Percentiles rank a stretch among this genome's conserved stretches.
Conservation (phyloP, 1,140 invertebrate species). For the Cataglyphis hispanica region DNA sequence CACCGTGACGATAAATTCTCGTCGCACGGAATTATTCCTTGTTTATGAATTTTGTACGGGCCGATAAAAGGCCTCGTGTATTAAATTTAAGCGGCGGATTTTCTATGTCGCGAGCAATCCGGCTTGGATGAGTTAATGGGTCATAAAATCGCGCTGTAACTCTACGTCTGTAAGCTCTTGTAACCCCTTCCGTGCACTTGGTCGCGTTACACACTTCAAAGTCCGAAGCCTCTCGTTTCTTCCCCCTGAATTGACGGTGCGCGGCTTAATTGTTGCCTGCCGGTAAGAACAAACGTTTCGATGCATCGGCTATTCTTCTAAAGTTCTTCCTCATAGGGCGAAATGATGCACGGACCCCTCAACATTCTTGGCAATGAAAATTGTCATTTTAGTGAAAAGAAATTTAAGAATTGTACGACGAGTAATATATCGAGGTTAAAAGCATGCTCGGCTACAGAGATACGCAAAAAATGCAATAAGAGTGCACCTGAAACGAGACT, state of each 20-base stretch:
- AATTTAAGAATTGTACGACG: not conserved
- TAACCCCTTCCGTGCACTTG: slow-evolving; percentile 42
- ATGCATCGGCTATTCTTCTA: slow-evolving; percentile 17
- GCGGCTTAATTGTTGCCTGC: slow-evolving; percentile 45
- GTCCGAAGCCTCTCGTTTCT: slow-evolving; percentile 36
- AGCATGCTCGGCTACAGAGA: not conserved
- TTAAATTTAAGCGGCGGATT: slow-evolving; percentile 35
- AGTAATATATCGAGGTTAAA: not conserved
- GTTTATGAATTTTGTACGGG: not conserved
- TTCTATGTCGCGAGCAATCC: slow-evolving; percentile 61
- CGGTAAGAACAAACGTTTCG: slow-evolving; percentile 51
- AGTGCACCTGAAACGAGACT: not conserved
- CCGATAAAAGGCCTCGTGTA: not conserved
- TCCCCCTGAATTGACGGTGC: slow-evolving; percentile 38
- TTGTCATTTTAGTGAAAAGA: slow-evolving; percentile 11
- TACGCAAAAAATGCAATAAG: slow-evolving; percentile 12
- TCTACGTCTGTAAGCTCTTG: slow-evolving; percentile 9
- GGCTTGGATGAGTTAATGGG: slow-evolving; percentile 69
- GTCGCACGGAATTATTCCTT: not conserved
- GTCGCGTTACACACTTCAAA: not conserved
- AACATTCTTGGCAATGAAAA: slow-evolving; percentile 22
- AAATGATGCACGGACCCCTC: slow-evolving; percentile 1
- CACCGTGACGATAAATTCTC: not conserved
- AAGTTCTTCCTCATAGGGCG: slow-evolving; percentile 1
- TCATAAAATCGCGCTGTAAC: slow-evolving; percentile 68